These are phyloP conservation scores for Galeopterus variegatus DNA, from an alignment of 2,113 vertebrate species.

Conservation along the genomic window DNA sequence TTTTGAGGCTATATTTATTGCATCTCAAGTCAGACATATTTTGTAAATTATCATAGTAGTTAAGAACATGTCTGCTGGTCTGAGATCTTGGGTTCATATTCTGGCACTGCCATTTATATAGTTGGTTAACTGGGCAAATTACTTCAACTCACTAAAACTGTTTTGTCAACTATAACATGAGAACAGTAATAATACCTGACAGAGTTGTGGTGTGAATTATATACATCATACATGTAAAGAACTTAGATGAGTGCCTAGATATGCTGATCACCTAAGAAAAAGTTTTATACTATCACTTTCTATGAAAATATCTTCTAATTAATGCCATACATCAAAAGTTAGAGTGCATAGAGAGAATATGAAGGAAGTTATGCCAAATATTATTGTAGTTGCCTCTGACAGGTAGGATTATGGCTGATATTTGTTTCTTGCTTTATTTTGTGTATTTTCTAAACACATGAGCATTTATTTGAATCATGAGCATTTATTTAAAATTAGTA, in stretches of 20 bases:
- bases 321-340: neutral
- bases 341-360: neutral
- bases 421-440: slow-evolving; percentile 7
- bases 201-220: neutral
- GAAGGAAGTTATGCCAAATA: neutral
- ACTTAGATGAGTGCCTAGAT: neutral
- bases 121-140: neutral
- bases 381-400: neutral
- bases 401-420: neutral
- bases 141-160: neutral
- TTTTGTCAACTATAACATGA: slow-evolving; percentile 33
- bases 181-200: neutral
- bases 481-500: slow-evolving; percentile 55
- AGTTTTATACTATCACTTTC: neutral
- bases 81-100: neutral
- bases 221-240: neutral
- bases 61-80: neutral
- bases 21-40: slow-evolving; percentile 16
- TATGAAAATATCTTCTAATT: slow-evolving; percentile 22
- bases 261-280: neutral
- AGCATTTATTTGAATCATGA: slow-evolving; percentile 12
- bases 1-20: slow-evolving; percentile 37
- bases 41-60: neutral
- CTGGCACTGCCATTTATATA: neutral
- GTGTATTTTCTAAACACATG: slow-evolving; percentile 8